Conservation (phyloP, 2,888 invertebrate species). For the Metopia argyrocephala region DNA sequence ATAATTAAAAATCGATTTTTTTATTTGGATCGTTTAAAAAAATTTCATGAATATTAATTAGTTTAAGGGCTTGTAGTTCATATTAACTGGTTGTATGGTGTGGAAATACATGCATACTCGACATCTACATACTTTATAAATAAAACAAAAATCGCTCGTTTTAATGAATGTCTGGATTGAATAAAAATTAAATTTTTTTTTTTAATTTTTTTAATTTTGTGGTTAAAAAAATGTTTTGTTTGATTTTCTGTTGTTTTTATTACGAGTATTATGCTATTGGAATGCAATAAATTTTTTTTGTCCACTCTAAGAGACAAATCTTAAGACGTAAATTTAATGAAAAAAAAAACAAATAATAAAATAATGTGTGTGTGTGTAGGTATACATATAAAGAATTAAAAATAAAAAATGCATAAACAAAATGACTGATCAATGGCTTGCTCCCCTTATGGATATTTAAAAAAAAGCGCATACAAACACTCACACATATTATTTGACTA, state of each 20-base stretch:
- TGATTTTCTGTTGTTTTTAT: slow-evolving; percentile 9
- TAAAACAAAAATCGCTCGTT: neutral
- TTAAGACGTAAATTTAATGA: slow-evolving; percentile 2
- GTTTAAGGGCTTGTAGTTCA: no score
- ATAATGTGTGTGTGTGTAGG: no score
- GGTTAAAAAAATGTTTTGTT: slow-evolving; percentile 31
- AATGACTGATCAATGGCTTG: slow-evolving; percentile 58
- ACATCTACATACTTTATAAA: neutral
- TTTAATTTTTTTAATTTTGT: slow-evolving; percentile 47
- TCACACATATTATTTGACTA: slow-evolving; percentile 26
- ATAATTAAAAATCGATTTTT: no score
- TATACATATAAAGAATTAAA: slow-evolving; percentile 21
- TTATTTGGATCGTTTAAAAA: no score
- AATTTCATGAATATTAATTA: no score
- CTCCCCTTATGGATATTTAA: slow-evolving; percentile 21
- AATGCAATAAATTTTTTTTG: slow-evolving; percentile 50
- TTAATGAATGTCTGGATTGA: slow-evolving; percentile 55
- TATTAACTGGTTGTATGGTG: no score
- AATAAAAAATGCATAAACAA: neutral
- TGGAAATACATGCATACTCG: no score
- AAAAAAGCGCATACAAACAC: neutral
- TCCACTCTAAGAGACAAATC: slow-evolving; percentile 46
- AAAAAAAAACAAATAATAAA: slow-evolving; percentile 36
- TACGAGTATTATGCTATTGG: slow-evolving; percentile 13
- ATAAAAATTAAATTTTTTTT: slow-evolving; percentile 43